A percentile compares a stretch with the other conserved stretches of the same genome.
These are phyloP conservation scores for Nematostella vectensis DNA, from an alignment of 92 coral and sea anemone genomes.

Conservation along the genomic window DNA sequence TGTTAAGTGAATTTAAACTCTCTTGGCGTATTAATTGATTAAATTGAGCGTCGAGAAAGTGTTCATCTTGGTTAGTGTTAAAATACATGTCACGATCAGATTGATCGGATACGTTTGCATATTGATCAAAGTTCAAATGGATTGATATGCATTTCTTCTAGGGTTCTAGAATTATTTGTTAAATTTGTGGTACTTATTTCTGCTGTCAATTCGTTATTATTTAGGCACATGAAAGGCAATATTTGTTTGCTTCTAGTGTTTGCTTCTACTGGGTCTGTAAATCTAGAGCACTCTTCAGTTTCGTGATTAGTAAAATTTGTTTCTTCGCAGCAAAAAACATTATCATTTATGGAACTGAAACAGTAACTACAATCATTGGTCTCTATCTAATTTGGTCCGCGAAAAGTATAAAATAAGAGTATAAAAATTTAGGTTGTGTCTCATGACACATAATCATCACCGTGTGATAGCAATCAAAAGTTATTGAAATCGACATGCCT, in stretches of 20 bases:
- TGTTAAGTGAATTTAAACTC: background rate
- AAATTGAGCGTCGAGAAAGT: background rate
- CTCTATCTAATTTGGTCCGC: no score
- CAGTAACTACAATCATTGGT: background rate
- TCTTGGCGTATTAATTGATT: background rate
- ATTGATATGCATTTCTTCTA: background rate
- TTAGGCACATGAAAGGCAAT: background rate
- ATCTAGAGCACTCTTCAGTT: background rate
- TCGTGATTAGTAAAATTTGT: background rate
- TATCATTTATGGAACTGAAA: background rate
- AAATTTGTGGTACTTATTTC: background rate
- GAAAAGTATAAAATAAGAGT: no score
- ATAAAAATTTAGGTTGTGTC: no score
- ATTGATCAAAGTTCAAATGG: background rate
- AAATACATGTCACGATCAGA: slow-evolving; percentile 1
- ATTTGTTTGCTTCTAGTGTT: background rate
- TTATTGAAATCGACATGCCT: no score
- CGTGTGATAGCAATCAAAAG: no score
- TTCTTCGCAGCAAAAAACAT: slow-evolving; percentile 1
- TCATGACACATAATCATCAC: no score
- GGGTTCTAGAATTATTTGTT: background rate
- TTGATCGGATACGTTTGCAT: background rate
- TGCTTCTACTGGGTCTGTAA: background rate
- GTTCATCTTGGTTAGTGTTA: background rate
- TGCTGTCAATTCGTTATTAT: background rate